Base-by-base conservation (phyloP, 2,113 vertebrate species). In the Scomber colias region DNA sequence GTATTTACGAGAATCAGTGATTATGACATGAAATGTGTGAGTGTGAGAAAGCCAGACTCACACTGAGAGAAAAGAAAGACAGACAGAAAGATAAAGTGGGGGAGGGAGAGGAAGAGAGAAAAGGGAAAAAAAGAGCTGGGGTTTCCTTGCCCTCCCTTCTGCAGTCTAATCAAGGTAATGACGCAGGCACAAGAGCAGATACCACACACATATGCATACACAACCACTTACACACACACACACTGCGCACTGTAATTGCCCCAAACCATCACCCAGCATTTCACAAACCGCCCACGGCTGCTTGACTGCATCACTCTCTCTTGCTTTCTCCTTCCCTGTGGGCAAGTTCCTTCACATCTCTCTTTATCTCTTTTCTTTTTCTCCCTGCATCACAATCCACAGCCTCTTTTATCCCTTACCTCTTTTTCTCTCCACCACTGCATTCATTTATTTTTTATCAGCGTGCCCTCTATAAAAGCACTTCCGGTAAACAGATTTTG, bases 81-180 rank as follows among this genome's bases (percentile, higher is more conserved):
- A 64, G 15, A 84, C 4, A 76, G 30, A 79, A 15, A 69, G 73
- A 86, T 57, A 35, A 57, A 54, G 59, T 51, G 60, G 72, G 69
- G 61, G 76, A 71, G 75, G 70, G 53, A 68, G 62, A 82, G 76
- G 64, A 64, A 68, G 83, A 79, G 24, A 74, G 65, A 64, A 63
- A 27, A 79, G 78, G 76, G 77, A 60, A 3, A 46, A 55, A 66
- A 84, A 81, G 54, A 45, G 16, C 75, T 76, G 83, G 89, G 92
- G 88, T 92, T 95, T 93, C 92, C 91, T 94, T 60, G 73, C 66
- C 79, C 74, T 73, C 68, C 53, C 64, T 61, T 84, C 44, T 77
- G 83, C 81, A 75, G 76, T 86, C 68, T 71, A 84, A 91, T 89
- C 82, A 76, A 70, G 67, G 48, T 65, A 71, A 77, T 93, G 90